Conservation (phyloP, 2,888 invertebrate genomes). For the Sminthurides aquaticus region DNA sequence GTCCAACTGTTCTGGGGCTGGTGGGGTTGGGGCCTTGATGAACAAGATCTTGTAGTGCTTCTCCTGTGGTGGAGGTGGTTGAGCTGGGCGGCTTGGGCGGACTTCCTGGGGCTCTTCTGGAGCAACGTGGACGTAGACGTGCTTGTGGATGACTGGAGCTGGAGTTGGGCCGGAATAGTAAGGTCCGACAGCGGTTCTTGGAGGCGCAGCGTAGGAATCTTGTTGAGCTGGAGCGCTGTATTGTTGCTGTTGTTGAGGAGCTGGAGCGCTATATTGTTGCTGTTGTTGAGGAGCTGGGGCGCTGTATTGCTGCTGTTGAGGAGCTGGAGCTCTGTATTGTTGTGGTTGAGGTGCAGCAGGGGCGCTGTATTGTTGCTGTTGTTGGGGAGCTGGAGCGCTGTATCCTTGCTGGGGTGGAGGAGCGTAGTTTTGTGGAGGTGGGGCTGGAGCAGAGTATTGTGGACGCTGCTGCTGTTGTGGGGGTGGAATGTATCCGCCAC, state of each 20-base stretch:
- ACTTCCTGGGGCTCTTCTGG: conserved; percentile 59
- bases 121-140: conserved; percentile 76
- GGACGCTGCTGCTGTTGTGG: conserved; percentile 16
- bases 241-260: conserved; percentile 18
- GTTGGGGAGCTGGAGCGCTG: conserved; percentile 20
- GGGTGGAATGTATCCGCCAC: conserved; percentile 11
- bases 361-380: conserved; percentile 22
- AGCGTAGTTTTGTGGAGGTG: conserved; percentile 19
- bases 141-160: conserved; percentile 68
- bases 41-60: conserved; percentile 70
- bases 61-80: conserved; percentile 84
- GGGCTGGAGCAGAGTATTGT: conserved; percentile 16
- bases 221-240: conserved; percentile 37
- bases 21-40: conserved; percentile 56
- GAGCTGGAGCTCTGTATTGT: conserved; percentile 23
- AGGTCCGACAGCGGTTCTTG: conserved; percentile 48
- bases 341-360: conserved; percentile 9
- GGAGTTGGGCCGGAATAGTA: conserved; percentile 29
- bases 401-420: conserved; percentile 17
- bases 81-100: conserved; percentile 72
- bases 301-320: conserved; percentile 18
- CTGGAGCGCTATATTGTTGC: conserved; percentile 25
- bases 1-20: conserved; percentile 33
- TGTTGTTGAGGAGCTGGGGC: conserved; percentile 21
- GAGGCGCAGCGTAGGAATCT: conserved; percentile 28